Evolutionary conservation across 2,797 vertebrate species (phyloP), one percentile per base, ranked within the genome.

Genomic region (Aselliscus stoliczkanus): DNA sequence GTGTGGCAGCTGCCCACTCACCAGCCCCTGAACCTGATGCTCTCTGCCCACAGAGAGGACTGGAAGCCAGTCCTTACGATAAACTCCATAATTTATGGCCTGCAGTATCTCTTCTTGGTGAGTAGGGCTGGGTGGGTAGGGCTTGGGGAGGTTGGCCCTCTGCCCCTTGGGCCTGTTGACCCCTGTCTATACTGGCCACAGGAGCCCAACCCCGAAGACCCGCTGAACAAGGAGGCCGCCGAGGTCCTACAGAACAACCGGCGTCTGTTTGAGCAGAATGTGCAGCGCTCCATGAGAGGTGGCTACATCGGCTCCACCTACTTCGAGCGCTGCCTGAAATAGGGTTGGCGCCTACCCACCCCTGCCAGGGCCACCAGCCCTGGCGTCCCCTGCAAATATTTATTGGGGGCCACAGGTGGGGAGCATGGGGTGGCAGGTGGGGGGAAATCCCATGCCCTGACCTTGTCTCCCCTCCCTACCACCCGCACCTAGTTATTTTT

Each of bases 91-190:
- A 99, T 99, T 98, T 99, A 99, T 97, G 99, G 99, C 97, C 99
- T 99, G 98, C 99, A 99, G 99, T 99, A 99, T 98, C 99, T 99
- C 95, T 99, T 99, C 98, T 98, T 99, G 98, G 99, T 99, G 98
- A 99, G 99, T 98, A 82, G 34, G 10, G 7, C 1, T 44, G 31
- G 69, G 27, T 34, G 42, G 31, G 47, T 34, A 56, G 97, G 99
- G 98, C 98, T 64, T 76, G 56, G 96, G 75, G 25, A 42, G 83
- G 70, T 56, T 54, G 15, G 52, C 67, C 85, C 72, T 86, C 34
- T 83, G 29, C 54, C 44, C 42, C 58, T 88, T 34, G 54, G 83
- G 82, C 87, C 82, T 31, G 34, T 80, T 97, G 94, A 97, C 85
- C 64, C 47, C 62, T n/a, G 12, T 39, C 80, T 65, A 17, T 93